Conservation (phyloP, 2,113 vertebrate genomes). For the Chamaea fasciata region DNA sequence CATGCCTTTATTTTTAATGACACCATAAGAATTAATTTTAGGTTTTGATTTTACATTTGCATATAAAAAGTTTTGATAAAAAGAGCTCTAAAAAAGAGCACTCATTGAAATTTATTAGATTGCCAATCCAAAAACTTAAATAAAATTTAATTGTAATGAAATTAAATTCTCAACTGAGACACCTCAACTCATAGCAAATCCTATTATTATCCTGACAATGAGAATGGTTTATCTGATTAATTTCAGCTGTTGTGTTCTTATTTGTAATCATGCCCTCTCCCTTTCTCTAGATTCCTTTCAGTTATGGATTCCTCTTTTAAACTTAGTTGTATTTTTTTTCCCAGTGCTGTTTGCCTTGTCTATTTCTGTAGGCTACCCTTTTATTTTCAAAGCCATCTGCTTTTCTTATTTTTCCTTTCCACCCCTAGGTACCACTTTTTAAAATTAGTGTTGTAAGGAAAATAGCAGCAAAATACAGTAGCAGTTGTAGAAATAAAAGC, state of each 20-base stretch:
- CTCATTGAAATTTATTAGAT: background rate
- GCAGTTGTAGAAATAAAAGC: background rate
- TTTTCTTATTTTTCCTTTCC: background rate
- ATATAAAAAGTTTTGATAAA: background rate
- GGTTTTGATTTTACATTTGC: background rate
- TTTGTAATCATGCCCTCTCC: background rate
- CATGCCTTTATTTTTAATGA: background rate
- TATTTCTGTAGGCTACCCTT: background rate
- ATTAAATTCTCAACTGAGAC: background rate
- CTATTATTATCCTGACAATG: background rate
- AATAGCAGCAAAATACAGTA: background rate
- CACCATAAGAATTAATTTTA: background rate
- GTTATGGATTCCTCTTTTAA: background rate
- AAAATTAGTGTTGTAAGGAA: background rate
- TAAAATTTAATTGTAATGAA: background rate
- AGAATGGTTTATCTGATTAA: background rate
- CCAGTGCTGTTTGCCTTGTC: background rate
- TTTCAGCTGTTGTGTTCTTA: background rate
- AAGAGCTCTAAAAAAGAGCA: background rate
- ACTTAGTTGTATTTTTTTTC: background rate
- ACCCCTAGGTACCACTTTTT: background rate
- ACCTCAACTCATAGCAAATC: background rate
- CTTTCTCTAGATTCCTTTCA: conserved; percentile 1
- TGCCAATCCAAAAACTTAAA: background rate
- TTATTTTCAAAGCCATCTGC: background rate